Percentiles rank a stretch among this genome's conserved stretches.
Conservation (phyloP, 2,797 vertebrate genomes). For the Psittacula echo region DNA sequence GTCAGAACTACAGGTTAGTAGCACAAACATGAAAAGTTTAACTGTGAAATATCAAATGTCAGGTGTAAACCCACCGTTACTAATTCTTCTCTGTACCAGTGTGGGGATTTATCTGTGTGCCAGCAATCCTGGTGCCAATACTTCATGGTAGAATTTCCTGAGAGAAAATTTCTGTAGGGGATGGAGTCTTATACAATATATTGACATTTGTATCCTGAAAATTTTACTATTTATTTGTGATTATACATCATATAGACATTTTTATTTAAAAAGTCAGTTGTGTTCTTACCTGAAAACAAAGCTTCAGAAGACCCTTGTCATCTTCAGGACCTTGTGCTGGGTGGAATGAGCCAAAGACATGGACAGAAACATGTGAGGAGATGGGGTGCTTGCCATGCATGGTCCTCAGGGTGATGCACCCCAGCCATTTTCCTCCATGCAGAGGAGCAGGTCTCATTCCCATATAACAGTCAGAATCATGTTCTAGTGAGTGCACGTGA, state of each 20-base stretch:
- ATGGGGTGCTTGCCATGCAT: neutral
- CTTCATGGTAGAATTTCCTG: neutral
- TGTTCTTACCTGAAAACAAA: neutral
- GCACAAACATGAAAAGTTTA: neutral
- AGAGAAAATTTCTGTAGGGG: neutral
- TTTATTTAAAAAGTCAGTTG: neutral
- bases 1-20: neutral
- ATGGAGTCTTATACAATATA: neutral
- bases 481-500: fast-evolving
- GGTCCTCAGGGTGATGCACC: neutral
- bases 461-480: fast-evolving
- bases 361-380: neutral
- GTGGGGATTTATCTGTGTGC: fast-evolving
- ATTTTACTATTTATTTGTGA: neutral
- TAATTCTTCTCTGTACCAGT: neutral
- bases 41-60: neutral
- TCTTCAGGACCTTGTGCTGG: neutral
- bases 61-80: neutral
- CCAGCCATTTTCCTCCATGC: neutral
- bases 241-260: neutral
- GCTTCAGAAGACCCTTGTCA: neutral
- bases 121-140: neutral
- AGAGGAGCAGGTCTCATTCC: neutral
- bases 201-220: neutral
- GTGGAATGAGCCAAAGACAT: neutral